These are phyloP conservation scores for Scaptomyza cyrtandrae DNA, from an alignment of 2,888 invertebrate species.

Conservation along the genomic window DNA sequence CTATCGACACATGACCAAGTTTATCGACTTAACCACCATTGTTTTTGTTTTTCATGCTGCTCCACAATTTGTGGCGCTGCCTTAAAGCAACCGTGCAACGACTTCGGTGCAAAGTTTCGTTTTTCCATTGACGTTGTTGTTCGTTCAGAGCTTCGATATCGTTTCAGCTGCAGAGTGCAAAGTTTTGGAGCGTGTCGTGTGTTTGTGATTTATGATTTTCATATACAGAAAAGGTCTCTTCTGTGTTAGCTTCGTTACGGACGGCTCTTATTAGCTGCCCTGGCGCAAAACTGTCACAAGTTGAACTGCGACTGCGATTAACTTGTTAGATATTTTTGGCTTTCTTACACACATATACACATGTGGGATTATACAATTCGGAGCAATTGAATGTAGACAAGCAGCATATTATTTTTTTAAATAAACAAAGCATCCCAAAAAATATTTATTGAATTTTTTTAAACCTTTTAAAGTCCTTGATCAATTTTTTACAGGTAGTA, in stretches of 20 bases:
- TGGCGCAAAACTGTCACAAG: slow-evolving; percentile 65
- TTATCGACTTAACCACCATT: slow-evolving; percentile 37
- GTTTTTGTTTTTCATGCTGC: slow-evolving; percentile 27
- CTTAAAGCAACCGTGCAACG: slow-evolving; percentile 21
- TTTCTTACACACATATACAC: background rate
- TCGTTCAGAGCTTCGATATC: slow-evolving; percentile 12
- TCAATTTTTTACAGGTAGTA: too few species aligned
- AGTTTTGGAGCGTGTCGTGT: slow-evolving; percentile 45
- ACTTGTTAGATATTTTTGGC: slow-evolving; percentile 61
- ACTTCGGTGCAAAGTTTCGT: slow-evolving; percentile 17
- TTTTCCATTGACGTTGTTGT: slow-evolving; percentile 2
- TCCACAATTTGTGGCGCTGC: slow-evolving; percentile 38
- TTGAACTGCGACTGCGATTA: slow-evolving; percentile 63
- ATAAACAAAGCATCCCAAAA: background rate
- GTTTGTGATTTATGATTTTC: slow-evolving; percentile 72
- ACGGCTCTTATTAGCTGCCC: slow-evolving; percentile 61
- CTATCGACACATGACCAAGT: slow-evolving; percentile 61
- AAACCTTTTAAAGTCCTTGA: too few species aligned
- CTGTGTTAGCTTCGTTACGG: slow-evolving; percentile 25
- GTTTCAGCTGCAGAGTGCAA: slow-evolving; percentile 31
- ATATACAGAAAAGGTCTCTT: slow-evolving; percentile 21
- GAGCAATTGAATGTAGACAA: slow-evolving; percentile 17
- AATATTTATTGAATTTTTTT: too few species aligned
- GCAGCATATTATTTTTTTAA: background rate
- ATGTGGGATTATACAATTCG: slow-evolving; percentile 7